Evolutionary conservation across 2,888 invertebrate species (phyloP).

Genomic region (Hybos culiciformis): DNA sequence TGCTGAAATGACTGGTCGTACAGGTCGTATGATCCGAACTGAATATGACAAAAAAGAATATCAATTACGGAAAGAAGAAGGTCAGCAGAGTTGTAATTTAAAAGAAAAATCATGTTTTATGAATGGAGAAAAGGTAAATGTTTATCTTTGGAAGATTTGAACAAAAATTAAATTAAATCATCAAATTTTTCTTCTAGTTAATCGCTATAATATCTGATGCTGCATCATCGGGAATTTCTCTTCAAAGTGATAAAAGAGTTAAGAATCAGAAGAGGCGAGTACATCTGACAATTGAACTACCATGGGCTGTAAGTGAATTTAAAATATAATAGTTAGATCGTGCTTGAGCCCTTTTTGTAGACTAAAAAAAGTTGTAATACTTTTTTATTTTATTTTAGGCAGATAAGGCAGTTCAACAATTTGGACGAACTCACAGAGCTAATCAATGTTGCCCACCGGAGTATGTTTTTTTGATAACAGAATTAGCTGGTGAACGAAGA

Average conservation of each 20-base stretch:
- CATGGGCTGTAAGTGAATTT: too few relatives aligned
- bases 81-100: slow-evolving; percentile 87
- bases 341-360: too few relatives aligned
- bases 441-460: slow-evolving; percentile 95
- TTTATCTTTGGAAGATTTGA: too few relatives aligned
- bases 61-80: slow-evolving; percentile 77
- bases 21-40: slow-evolving; percentile 73
- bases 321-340: too few relatives aligned
- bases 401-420: slow-evolving; percentile 92
- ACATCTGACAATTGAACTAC: slow-evolving; percentile 88
- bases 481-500: slow-evolving; percentile 88
- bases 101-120: slow-evolving; percentile 78
- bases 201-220: slow-evolving; percentile 96
- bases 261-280: slow-evolving; percentile 80
- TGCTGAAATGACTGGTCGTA: slow-evolving; percentile 95
- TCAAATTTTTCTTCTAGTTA: too few relatives aligned
- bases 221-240: slow-evolving; percentile 85
- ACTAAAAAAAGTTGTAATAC: too few relatives aligned
- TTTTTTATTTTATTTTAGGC: too few relatives aligned
- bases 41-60: slow-evolving; percentile 80
- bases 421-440: slow-evolving; percentile 82
- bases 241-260: slow-evolving; percentile 83
- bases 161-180: too few relatives aligned
- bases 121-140: slow-evolving; percentile 92
- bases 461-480: slow-evolving; percentile 91